phyloP scores from a whole-genome alignment of 1,140 invertebrate species.

The Polypedilum vanderplanki region DNA sequence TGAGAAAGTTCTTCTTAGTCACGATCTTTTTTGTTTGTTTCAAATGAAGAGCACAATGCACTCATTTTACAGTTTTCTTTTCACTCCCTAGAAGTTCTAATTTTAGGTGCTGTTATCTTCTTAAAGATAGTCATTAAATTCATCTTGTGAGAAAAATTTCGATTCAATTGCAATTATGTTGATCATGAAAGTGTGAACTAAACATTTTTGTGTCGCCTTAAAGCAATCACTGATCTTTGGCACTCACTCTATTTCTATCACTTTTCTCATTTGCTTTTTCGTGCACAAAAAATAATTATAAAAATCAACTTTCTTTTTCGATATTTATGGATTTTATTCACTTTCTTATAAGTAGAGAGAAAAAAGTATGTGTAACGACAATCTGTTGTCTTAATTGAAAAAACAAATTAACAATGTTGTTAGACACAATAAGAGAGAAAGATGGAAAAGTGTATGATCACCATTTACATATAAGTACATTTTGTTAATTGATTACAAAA shows the following conservation, averaged over 20 bases:
- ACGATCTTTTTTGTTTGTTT: too few species aligned
- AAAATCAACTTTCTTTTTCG: background rate
- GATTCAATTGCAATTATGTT: background rate
- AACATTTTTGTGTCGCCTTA: background rate
- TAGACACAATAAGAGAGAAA: background rate
- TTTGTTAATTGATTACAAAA: too few species aligned
- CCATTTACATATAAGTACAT: background rate
- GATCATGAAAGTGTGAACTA: slow-evolving; percentile 15
- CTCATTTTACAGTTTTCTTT: too few species aligned
- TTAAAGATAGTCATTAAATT: too few species aligned
- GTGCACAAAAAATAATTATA: background rate
- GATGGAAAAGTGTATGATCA: background rate
- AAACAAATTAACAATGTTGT: background rate
- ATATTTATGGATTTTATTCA: background rate
- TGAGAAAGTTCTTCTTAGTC: too few species aligned
- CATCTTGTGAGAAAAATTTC: too few species aligned
- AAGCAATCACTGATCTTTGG: background rate
- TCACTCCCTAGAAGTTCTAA: too few species aligned
- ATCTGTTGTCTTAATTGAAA: background rate
- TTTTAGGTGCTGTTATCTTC: too few species aligned
- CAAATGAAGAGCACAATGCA: too few species aligned
- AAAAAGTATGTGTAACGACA: too few species aligned
- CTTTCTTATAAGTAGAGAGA: background rate
- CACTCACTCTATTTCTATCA: background rate
- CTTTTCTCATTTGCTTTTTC: background rate